phyloP scores from a whole-genome alignment of 2,113 vertebrate genomes.

The Hystrix brachyura region DNA sequence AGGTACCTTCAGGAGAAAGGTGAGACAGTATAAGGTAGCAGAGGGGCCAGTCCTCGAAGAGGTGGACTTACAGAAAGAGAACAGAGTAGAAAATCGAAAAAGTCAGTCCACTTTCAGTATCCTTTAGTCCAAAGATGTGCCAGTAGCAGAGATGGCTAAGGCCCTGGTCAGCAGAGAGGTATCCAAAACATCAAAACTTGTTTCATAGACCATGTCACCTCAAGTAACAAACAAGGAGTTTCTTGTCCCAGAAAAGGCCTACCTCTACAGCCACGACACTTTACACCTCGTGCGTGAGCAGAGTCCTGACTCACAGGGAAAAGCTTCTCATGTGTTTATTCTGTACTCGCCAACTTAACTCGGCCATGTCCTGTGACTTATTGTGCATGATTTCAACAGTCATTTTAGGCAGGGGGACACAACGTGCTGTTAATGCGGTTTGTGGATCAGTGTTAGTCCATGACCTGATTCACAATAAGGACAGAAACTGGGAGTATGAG shows the following conservation, averaged over 20 bases:
- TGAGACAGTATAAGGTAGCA: not conserved
- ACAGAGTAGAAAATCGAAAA: not conserved
- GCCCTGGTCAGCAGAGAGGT: not conserved
- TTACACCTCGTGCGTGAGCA: not conserved
- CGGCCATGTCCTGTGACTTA: not conserved
- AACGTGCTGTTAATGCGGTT: not conserved
- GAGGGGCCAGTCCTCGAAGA: not conserved
- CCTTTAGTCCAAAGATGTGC: not conserved
- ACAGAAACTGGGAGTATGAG: not conserved
- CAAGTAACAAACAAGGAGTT: not conserved
- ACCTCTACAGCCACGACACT: not conserved
- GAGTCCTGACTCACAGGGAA: not conserved
- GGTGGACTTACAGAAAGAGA: not conserved
- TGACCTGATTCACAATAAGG: not conserved
- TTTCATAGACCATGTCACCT: not conserved
- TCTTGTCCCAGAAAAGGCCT: not conserved
- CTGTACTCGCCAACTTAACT: not conserved
- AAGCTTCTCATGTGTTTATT: not conserved
- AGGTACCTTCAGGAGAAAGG: not conserved
- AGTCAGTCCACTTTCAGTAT: not conserved
- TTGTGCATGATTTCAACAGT: not conserved
- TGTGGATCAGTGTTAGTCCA: not conserved
- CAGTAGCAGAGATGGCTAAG: not conserved
- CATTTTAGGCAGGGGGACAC: not conserved
- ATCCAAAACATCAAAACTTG: not conserved